A percentile compares a stretch with the other conserved stretches of the same genome.
Evolutionary conservation across 2,797 vertebrate species (phyloP).

Genomic region (Acanthiza pusilla): DNA sequence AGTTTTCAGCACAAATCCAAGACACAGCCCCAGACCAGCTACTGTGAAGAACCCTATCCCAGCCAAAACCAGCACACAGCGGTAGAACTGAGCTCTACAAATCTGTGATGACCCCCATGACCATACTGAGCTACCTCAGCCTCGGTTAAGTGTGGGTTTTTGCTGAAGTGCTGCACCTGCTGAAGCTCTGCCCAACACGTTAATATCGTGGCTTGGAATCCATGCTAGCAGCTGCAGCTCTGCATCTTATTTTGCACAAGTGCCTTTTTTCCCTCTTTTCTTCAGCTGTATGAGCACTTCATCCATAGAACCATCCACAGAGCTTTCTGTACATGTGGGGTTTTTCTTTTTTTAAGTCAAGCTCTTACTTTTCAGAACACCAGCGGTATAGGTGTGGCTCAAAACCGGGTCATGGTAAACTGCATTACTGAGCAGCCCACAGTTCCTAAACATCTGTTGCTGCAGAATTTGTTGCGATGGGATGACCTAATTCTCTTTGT

Average conservation of each 20-base stretch:
- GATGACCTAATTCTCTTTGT: conserved; percentile 22
- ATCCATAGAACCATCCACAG: not conserved
- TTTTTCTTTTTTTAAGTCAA: not conserved
- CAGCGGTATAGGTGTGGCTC: not conserved
- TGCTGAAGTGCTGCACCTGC: not conserved
- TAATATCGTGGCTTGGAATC: not conserved
- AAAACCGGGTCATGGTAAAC: not conserved
- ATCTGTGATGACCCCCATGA: not conserved
- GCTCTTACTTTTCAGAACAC: not conserved
- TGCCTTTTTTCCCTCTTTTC: not conserved
- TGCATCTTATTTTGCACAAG: not conserved
- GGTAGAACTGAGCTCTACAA: not conserved
- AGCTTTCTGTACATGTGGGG: not conserved
- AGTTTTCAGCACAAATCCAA: not conserved
- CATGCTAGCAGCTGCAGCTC: not conserved
- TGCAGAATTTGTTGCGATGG: not conserved
- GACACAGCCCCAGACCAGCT: not conserved
- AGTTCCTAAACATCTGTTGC: conserved; percentile 18
- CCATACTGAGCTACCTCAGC: fast-evolving
- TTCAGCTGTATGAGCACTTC: not conserved
- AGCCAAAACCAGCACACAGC: not conserved
- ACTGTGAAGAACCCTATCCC: not conserved
- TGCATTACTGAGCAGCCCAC: not conserved
- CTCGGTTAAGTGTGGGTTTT: not conserved
- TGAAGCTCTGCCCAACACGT: not conserved